phyloP scores from a whole-genome alignment of 1,140 invertebrate species.

The Anastatus disparis region DNA sequence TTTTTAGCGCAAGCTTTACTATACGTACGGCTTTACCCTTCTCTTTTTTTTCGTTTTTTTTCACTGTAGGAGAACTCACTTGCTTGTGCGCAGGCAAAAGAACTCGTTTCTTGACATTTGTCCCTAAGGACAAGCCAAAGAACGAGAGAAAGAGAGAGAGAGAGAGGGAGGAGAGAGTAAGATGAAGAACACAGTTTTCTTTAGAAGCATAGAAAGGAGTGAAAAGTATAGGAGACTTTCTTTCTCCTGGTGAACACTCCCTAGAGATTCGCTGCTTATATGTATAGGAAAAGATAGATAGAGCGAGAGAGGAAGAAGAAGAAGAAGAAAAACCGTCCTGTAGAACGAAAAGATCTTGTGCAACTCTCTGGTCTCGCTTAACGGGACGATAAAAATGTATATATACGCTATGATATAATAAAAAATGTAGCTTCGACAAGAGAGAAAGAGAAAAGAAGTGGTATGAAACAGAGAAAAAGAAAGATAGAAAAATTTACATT shows the following conservation, averaged over 20 bases:
- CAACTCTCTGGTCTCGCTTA: not conserved
- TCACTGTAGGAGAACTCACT: not conserved
- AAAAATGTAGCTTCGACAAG: slow-evolving; percentile 12
- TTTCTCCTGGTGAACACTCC: slow-evolving; percentile 9
- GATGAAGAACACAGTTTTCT: not conserved
- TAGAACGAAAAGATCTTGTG: not conserved
- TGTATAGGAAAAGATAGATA: not conserved
- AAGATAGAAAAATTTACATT: not conserved
- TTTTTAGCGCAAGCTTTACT: no score
- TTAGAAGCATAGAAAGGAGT: not conserved
- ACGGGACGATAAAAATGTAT: slow-evolving; percentile 26
- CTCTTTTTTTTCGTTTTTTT: slow-evolving; percentile 5
- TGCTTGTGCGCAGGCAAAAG: slow-evolving; percentile 7
- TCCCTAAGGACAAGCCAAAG: slow-evolving; percentile 16
- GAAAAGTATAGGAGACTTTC: not conserved
- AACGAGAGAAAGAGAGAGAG: not conserved
- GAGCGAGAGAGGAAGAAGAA: no score
- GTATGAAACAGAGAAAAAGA: not conserved
- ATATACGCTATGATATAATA: not conserved
- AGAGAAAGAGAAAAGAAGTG: not conserved
- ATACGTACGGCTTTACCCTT: not conserved
- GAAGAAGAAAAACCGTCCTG: not conserved
- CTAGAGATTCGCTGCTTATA: not conserved
- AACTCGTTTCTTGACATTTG: slow-evolving; percentile 30
- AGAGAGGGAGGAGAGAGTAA: not conserved